A percentile compares a stretch with the other conserved stretches of the same genome.
Conservation (phyloP, 2,888 invertebrate species). For the Chorisops tibialis region DNA sequence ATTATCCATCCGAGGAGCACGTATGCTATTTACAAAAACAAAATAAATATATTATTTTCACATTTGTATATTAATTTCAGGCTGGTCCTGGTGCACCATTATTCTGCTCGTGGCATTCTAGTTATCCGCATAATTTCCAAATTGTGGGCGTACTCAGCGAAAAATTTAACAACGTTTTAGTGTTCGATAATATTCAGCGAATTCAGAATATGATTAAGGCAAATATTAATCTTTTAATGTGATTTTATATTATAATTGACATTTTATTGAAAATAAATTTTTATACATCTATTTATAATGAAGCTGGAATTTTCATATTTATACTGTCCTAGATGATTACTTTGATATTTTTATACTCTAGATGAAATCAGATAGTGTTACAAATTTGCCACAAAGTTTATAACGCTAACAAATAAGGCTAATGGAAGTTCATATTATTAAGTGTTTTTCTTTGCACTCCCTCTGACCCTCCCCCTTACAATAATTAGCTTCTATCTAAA, state of each 20-base stretch:
- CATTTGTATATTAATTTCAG: constrained; percentile 12
- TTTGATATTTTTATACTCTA: no score
- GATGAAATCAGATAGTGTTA: no score
- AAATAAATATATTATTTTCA: not conserved
- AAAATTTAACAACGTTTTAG: constrained; percentile 20
- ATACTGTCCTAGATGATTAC: no score
- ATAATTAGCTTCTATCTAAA: no score
- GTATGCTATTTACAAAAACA: not conserved
- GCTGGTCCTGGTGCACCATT: constrained; percentile 25
- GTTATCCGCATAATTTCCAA: constrained; percentile 26
- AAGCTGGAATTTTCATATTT: no score
- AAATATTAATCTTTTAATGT: constrained; percentile 27
- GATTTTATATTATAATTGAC: constrained; percentile 25
- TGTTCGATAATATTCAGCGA: constrained; percentile 27
- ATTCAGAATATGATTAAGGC: constrained; percentile 27
- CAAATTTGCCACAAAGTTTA: no score
- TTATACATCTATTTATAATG: no score
- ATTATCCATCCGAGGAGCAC: constrained; percentile 8
- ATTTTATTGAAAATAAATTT: not conserved
- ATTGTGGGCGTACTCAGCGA: constrained; percentile 24
- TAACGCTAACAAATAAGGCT: no score
- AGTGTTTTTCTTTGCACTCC: no score
- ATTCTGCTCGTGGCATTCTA: constrained; percentile 20
- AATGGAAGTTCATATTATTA: no score
- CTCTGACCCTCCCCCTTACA: no score